Percentiles rank a stretch among this genome's conserved stretches.
Conservation (phyloP, 64 coral and sea anemone species). For the Pachyseris speciosa region DNA sequence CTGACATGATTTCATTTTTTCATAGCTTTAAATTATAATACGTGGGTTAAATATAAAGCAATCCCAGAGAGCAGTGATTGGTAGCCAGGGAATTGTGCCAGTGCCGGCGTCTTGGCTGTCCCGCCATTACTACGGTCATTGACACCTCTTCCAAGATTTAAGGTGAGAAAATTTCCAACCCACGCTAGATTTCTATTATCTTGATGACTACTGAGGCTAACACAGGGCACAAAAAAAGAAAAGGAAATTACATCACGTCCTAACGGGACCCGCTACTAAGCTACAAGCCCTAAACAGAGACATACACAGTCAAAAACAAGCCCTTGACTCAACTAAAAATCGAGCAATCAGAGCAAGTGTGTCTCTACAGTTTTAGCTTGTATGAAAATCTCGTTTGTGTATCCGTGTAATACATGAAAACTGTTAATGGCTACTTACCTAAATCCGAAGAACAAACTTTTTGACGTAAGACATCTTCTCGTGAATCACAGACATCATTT, state of each 20-base stretch:
- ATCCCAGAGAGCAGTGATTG: neutral
- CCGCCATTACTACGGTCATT: neutral
- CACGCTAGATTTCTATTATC: neutral
- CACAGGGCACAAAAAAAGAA: neutral
- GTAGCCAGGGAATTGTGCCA: neutral
- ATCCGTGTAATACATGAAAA: neutral
- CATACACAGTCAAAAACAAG: no score
- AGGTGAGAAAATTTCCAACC: neutral
- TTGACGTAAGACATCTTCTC: neutral
- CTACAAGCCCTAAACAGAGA: neutral
- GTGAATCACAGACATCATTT: neutral
- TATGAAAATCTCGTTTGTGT: neutral
- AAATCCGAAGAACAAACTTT: neutral
- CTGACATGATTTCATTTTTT: no score
- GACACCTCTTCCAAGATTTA: slow-evolving; percentile 20
- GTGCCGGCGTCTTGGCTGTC: neutral
- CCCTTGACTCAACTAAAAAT: neutral
- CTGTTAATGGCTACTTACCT: neutral
- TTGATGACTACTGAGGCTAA: neutral
- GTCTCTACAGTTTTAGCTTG: neutral
- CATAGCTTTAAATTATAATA: no score
- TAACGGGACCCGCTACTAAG: neutral
- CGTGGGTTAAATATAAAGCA: no score
- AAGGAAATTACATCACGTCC: neutral
- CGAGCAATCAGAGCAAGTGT: neutral